Conservation (phyloP, 2,113 vertebrate species). For the Passer montanus region DNA sequence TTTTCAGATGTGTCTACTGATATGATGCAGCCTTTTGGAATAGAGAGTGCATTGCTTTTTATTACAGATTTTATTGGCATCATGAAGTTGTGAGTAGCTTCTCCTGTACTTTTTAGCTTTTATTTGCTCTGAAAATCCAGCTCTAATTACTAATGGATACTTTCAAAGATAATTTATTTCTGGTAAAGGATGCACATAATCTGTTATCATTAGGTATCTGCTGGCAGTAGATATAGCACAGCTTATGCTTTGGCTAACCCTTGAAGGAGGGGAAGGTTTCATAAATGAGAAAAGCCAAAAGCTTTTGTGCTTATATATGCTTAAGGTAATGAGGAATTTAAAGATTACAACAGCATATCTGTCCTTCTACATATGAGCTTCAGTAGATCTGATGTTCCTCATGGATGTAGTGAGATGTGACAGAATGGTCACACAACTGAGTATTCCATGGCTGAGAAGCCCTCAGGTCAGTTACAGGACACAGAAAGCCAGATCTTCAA, state of each 20-base stretch:
- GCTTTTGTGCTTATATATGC: neutral
- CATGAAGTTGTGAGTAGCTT: neutral
- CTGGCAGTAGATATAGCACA: neutral
- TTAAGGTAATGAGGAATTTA: neutral
- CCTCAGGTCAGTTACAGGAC: neutral
- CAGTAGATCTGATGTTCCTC: neutral
- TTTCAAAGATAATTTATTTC: neutral
- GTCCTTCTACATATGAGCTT: neutral
- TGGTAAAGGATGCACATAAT: neutral
- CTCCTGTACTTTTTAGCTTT: neutral
- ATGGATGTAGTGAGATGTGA: neutral
- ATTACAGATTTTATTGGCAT: neutral
- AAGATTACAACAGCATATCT: neutral
- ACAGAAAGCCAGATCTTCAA: neutral
- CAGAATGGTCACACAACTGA: neutral
- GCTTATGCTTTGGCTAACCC: neutral
- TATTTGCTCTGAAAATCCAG: neutral
- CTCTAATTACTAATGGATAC: neutral
- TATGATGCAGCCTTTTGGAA: neutral
- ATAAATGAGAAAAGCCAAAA: neutral
- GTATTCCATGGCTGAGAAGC: neutral
- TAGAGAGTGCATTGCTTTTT: neutral
- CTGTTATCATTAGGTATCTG: neutral
- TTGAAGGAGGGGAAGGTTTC: neutral
- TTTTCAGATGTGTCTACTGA: neutral